phyloP scores from a whole-genome alignment of 2,888 invertebrate genomes.

The Melanchra persicariae region DNA sequence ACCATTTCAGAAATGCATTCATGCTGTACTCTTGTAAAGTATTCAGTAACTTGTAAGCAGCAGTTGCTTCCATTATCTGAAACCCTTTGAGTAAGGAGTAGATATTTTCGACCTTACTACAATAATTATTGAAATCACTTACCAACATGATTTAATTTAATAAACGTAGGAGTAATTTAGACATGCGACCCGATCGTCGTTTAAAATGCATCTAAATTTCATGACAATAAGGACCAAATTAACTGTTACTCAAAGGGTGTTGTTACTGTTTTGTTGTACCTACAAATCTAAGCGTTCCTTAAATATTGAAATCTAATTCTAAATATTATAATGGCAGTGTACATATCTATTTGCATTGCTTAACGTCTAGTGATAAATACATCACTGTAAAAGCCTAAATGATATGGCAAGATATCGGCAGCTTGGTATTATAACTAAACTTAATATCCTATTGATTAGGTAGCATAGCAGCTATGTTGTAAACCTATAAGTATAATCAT shows the following conservation, averaged over 20 bases:
- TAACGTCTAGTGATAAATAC: not conserved
- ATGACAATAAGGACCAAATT: not conserved
- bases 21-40: not conserved
- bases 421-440: not conserved
- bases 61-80: not conserved
- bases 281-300: not conserved
- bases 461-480: too few relatives aligned
- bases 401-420: constrained; percentile 44
- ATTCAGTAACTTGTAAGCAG: too few relatives aligned
- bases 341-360: not conserved
- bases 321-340: not conserved
- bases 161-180: not conserved
- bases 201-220: not conserved
- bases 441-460: constrained; percentile 1
- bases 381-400: not conserved
- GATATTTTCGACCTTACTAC: not conserved
- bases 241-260: not conserved
- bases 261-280: too few relatives aligned
- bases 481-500: not conserved
- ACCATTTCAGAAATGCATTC: constrained; percentile 5
- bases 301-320: not conserved
- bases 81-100: not conserved
- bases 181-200: not conserved
- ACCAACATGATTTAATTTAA: not conserved
- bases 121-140: not conserved